Base-by-base conservation (phyloP, 2,888 invertebrate species). In the Caenorhabditis sp. region DNA sequence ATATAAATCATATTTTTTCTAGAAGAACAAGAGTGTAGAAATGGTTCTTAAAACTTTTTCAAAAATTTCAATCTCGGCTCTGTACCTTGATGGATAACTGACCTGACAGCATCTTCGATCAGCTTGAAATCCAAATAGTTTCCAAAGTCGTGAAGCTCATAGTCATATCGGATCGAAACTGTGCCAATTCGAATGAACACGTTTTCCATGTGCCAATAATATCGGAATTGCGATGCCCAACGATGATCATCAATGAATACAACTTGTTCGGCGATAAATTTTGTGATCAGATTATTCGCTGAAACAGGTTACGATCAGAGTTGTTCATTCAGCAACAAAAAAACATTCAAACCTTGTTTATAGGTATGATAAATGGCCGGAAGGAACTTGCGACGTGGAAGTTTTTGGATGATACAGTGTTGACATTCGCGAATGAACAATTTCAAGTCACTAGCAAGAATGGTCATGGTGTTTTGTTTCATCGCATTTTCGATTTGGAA, bases 401-500 rank as follows among this genome's bases (percentile, higher is more conserved):
- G 58, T 50, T 72, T 65, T 6, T 72, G 67, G 24, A 72, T 65
- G 0, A 59, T 26, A 4, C 31, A 50, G 14, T 65, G 64, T 55
- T 72, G 72, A 58, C 72, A 72, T 21, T 72, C 72, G 49, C 68
- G 26, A 12, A 72, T 27, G 23, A 62, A 62, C 5, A 72, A 64
- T 58, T 72, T 72, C 49, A 72, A 27, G 14, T 72, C 71, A 61
- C 64, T 71, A 0, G 66, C 63, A 0, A 71, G 58, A 49, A 71
- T 64, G 66, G 67, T 69, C 59, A 77, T 51, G 0, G 72, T 61
- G 58, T 62, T 76, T 57, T 78, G 73, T 19, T 74, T 73, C 43
- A 84, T 71, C 12, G 79, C 78, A 49, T 82, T 73, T 58, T 84
- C 84, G 27, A 84, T 66, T 58, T 77, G 73, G 36, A 79, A 77